Percentiles rank a stretch among this genome's conserved stretches.
These are phyloP conservation scores for Labrus mixtus DNA, from an alignment of 2,113 vertebrate genomes.

Conservation along the genomic window DNA sequence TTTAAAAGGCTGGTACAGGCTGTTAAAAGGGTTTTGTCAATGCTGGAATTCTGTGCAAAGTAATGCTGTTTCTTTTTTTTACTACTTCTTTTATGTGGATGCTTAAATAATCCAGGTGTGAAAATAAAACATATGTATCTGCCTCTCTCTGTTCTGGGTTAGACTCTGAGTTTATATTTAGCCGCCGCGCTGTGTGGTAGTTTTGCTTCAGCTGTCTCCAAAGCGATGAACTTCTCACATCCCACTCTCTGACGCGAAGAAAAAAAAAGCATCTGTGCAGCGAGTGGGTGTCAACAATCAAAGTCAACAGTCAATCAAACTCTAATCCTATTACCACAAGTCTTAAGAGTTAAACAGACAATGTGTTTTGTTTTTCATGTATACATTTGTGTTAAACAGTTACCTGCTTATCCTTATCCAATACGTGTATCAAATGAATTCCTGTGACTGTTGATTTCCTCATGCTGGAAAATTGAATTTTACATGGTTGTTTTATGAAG, in stretches of 20 bases:
- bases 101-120: slow-evolving; percentile 10
- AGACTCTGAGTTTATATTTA: slow-evolving; percentile 71
- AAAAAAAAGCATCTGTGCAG: slow-evolving; percentile 64
- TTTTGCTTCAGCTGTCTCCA: slow-evolving; percentile 67
- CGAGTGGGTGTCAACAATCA: slow-evolving; percentile 58
- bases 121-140: slow-evolving; percentile 1
- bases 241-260: slow-evolving; percentile 68
- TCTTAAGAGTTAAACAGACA: slow-evolving; percentile 15
- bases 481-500: too few relatives aligned
- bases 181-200: slow-evolving; percentile 33
- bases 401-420: neutral
- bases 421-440: neutral
- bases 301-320: slow-evolving; percentile 30
- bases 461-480: too few relatives aligned
- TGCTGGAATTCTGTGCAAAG: neutral
- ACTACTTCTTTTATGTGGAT: slow-evolving; percentile 2
- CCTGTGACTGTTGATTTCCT: too few relatives aligned
- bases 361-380: slow-evolving; percentile 40
- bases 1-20: neutral
- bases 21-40: slow-evolving; percentile 6
- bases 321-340: slow-evolving; percentile 55
- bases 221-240: slow-evolving; percentile 72
- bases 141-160: slow-evolving; percentile 25
- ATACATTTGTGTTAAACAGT: slow-evolving; percentile 38
- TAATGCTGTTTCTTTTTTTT: neutral